phyloP scores from a whole-genome alignment of 2,797 vertebrate species.

The Parambassis ranga region DNA sequence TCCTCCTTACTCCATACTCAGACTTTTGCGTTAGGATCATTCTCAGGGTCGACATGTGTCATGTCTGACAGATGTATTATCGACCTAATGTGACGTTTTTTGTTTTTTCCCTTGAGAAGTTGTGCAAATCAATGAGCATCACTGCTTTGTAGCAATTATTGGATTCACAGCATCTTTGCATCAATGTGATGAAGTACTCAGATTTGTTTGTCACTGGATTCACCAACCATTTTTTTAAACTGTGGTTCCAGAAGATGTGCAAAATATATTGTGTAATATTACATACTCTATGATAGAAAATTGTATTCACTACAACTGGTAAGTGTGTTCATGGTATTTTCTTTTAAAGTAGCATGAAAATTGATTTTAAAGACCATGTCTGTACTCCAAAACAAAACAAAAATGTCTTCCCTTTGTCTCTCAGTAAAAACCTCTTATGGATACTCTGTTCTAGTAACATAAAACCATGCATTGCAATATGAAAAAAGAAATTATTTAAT shows the following conservation, averaged over 20 bases:
- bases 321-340: neutral
- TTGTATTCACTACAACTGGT: neutral
- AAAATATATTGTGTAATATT: neutral
- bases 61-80: too few species aligned
- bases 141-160: neutral
- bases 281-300: neutral
- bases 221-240: neutral
- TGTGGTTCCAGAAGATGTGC: neutral
- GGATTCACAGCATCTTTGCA: slow-evolving; percentile 15
- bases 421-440: neutral
- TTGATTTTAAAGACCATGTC: neutral
- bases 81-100: too few species aligned
- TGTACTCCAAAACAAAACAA: neutral
- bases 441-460: neutral
- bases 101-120: too few species aligned
- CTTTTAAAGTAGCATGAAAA: neutral
- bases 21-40: too few species aligned
- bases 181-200: slow-evolving; percentile 43
- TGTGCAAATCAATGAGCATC: neutral
- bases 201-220: neutral
- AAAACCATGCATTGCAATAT: slow-evolving; percentile 37
- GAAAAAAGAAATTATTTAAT: neutral
- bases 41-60: too few species aligned
- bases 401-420: neutral
- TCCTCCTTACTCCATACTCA: too few species aligned